A percentile compares a stretch with the other conserved stretches of the same genome.
Conservation (phyloP, 2,113 vertebrate species). For the Corythoichthys haematopterus region DNA sequence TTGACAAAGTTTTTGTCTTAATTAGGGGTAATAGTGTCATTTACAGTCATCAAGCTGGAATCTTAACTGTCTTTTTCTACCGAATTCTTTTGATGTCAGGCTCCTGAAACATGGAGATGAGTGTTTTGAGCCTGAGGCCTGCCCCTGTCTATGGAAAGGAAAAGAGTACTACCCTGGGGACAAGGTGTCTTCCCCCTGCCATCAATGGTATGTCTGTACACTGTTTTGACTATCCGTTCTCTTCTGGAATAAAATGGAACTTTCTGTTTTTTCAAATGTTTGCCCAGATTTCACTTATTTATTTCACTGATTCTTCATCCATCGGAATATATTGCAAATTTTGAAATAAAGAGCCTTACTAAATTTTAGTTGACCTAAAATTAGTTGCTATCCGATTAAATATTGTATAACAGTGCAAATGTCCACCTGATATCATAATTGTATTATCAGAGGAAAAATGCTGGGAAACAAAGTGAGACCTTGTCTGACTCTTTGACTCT, state of each 20-base stretch:
- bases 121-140: constrained; percentile 82
- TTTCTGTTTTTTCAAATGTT: neutral
- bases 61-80: neutral
- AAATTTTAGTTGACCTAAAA: constrained; percentile 35
- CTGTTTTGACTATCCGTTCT: neutral
- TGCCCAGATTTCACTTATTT: neutral
- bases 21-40: too few relatives aligned
- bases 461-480: constrained; percentile 44
- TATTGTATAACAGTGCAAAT: constrained; percentile 31
- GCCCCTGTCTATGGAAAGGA: constrained; percentile 94
- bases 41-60: too few relatives aligned
- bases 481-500: constrained; percentile 59
- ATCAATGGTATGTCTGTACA: constrained; percentile 80
- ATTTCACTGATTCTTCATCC: neutral
- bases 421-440: constrained; percentile 63
- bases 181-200: constrained; percentile 83
- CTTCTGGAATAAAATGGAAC: neutral
- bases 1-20: too few relatives aligned
- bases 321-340: constrained; percentile 18
- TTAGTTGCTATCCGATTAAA: constrained; percentile 18
- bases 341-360: constrained; percentile 30
- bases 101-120: constrained; percentile 86
- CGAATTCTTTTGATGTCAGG: constrained; percentile 51
- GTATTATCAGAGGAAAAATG: constrained; percentile 30
- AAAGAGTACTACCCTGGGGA: constrained; percentile 95